Base-by-base conservation (phyloP, 2,113 vertebrate species). In the Antennarius striatus region DNA sequence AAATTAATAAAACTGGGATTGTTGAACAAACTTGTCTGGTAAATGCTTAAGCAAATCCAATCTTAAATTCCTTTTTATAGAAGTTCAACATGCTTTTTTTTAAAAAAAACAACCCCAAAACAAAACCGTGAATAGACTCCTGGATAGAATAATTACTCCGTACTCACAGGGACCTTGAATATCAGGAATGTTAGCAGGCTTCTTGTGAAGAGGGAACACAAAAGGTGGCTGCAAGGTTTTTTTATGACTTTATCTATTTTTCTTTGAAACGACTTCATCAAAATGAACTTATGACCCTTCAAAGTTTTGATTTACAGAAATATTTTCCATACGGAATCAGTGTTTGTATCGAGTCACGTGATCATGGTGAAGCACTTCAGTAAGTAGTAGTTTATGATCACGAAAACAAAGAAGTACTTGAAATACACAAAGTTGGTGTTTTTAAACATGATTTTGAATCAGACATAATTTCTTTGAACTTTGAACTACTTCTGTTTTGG, bases 361-460 rank as follows among this genome's bases (percentile, higher is more conserved):
- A 7, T 36, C 32, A 36, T 36, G 32, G 32, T 36, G 32, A 36
- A 36, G 32, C 32, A 36, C 32, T 36, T 36, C 7, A 36, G 3
- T 36, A 4, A 36, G 7, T 36, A 36, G 32, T 36, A 36, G 32
- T 36, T 36, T 36, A 36, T 36, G 7, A 36, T 2, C 7, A 36
- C 32, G 2, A 36, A 22, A 6, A 16, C 36, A 30, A 8, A 17
- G 12, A 55, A 14, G 53, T 62, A 50, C 11, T 16, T 30, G 5
- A 36, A 42, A 47, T 7, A 30, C 5, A 11, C 16, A 16, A 5
- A 17, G 14, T 15, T 67, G 47, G 10, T 54, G 28, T 39, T 68
- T 69, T 72, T 63, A 10, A 47, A 47, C 43, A 16, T 12, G 5
- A 8, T 61, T 29, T 54, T 45, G 5, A 50, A 45, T 75, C 30